Conservation (phyloP, 2,113 vertebrate genomes). For the Connochaetes taurinus region DNA sequence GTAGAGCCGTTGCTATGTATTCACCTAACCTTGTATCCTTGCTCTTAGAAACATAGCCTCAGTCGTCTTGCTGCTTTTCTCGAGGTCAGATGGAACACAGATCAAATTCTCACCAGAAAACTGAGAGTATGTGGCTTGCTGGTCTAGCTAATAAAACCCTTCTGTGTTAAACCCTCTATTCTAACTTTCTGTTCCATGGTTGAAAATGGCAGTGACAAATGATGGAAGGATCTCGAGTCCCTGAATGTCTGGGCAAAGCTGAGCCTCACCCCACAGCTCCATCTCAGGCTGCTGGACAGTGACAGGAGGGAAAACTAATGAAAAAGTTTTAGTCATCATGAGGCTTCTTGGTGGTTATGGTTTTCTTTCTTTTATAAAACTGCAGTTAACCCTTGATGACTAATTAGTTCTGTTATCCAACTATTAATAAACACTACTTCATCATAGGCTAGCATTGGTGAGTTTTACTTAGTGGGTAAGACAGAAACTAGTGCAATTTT, state of each 20-base stretch:
- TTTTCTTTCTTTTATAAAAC: background rate
- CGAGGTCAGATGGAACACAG: no score
- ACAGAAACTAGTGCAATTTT: background rate
- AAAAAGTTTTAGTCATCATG: background rate
- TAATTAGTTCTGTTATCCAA: background rate
- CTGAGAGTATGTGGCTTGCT: background rate
- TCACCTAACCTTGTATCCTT: background rate
- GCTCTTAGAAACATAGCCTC: background rate
- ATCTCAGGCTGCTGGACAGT: background rate
- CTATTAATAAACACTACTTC: background rate
- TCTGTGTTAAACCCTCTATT: background rate
- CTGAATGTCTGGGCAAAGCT: background rate
- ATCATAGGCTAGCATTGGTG: background rate
- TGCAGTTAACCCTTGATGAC: background rate
- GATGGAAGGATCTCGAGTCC: background rate
- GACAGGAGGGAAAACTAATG: fast-evolving
- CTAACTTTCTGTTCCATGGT: background rate
- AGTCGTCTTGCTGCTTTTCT: background rate
- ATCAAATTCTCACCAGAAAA: background rate
- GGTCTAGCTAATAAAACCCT: background rate
- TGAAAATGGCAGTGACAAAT: background rate
- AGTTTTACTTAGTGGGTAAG: background rate
- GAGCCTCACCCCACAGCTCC: background rate
- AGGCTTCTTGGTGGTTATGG: background rate
- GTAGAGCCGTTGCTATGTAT: background rate